Conservation (phyloP, 2,797 vertebrate genomes). For the Mormyrops boulengeri region DNA sequence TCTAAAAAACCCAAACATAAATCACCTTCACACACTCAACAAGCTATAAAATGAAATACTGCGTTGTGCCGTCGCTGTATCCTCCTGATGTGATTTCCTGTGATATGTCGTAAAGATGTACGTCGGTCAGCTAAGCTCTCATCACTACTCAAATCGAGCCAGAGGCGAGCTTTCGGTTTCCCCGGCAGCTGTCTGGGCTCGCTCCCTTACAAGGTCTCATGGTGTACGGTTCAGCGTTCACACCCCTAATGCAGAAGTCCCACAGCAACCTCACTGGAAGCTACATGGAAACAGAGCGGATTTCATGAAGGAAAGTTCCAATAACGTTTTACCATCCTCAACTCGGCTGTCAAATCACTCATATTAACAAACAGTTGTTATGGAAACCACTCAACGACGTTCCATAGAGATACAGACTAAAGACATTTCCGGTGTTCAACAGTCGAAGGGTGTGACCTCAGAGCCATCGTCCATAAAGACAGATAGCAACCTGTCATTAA, state of each 20-base stretch:
- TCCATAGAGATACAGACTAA: background rate
- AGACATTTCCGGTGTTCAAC: background rate
- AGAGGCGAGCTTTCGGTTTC: background rate
- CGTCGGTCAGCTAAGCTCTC: background rate
- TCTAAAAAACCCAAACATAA: constrained; percentile 32
- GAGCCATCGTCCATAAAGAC: background rate
- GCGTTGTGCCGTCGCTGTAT: constrained; percentile 24
- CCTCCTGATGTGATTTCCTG: constrained; percentile 24
- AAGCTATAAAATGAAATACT: constrained; percentile 48
- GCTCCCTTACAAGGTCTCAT: background rate
- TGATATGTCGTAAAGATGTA: constrained; percentile 18
- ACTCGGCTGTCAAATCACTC: background rate
- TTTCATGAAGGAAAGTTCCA: background rate
- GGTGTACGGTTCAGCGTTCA: background rate
- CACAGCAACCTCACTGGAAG: background rate
- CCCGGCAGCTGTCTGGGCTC: background rate
- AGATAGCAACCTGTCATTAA: background rate
- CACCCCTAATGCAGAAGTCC: background rate
- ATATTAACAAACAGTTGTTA: background rate
- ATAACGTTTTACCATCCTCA: background rate
- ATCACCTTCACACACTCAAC: constrained; percentile 52
- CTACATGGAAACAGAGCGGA: background rate
- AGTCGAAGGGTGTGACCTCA: background rate
- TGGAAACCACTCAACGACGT: background rate
- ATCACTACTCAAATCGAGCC: background rate